A percentile compares a stretch with the other conserved stretches of the same genome.
Evolutionary conservation across 2,888 invertebrate species (phyloP).

Genomic region (Sisyra terminalis): DNA sequence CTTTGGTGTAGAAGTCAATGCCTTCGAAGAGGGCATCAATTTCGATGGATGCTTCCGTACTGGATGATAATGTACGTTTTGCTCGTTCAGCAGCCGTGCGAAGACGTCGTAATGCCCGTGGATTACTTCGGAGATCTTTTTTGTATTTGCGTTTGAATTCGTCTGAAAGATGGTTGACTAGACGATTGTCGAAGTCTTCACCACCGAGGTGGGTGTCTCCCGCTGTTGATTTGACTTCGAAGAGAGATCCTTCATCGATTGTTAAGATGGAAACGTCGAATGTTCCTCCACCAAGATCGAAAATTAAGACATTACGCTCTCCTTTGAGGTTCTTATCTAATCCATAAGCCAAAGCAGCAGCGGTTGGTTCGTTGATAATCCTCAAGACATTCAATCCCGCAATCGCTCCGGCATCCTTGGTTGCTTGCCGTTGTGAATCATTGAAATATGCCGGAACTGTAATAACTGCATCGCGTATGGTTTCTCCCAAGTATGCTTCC

Average conservation of each 20-base stretch:
- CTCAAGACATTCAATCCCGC: conserved; percentile 47
- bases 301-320: conserved; percentile 31
- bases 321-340: conserved; percentile 26
- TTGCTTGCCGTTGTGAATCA: conserved; percentile 47
- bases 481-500: conserved; percentile 48
- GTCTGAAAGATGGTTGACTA: conserved; percentile 50
- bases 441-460: conserved; percentile 69
- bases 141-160: conserved; percentile 56
- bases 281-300: conserved; percentile 38
- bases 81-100: conserved; percentile 64
- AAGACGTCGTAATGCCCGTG: conserved; percentile 48
- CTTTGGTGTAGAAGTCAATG: conserved; percentile 51
- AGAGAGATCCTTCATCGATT: conserved; percentile 38
- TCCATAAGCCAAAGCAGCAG: conserved; percentile 40
- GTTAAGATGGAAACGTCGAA: conserved; percentile 52
- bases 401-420: conserved; percentile 53
- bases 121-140: conserved; percentile 48
- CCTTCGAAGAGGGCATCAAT: conserved; percentile 62
- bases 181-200: conserved; percentile 35
- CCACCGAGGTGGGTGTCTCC: conserved; percentile 34
- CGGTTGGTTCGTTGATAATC: conserved; percentile 47
- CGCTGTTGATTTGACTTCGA: conserved; percentile 36
- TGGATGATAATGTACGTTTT: conserved; percentile 59
- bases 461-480: conserved; percentile 52
- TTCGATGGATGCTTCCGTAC: conserved; percentile 58